Conservation (phyloP, 2,113 vertebrate genomes). For the Pitta sordida region DNA sequence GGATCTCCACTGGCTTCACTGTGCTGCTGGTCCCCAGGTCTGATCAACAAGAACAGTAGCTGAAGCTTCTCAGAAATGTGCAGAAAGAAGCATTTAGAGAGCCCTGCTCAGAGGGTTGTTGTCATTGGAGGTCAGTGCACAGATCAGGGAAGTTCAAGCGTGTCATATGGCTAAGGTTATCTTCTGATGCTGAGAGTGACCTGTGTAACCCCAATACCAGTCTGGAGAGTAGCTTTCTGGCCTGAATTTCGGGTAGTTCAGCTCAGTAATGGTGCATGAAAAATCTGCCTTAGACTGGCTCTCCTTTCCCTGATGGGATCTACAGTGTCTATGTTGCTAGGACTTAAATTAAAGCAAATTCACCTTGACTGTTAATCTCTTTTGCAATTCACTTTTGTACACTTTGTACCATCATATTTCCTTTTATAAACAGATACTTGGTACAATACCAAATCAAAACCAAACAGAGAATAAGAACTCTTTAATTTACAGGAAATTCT, state of each 20-base stretch:
- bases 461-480: conserved; percentile 34
- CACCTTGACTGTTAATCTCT: neutral
- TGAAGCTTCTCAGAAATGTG: neutral
- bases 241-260: neutral
- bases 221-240: neutral
- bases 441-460: conserved; percentile 41
- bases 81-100: neutral
- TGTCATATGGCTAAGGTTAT: neutral
- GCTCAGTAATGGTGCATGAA: neutral
- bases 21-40: neutral
- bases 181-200: neutral
- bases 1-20: neutral
- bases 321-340: neutral
- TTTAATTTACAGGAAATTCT: conserved; percentile 45
- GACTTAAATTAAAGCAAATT: conserved; percentile 31
- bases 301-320: neutral
- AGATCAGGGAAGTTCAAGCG: neutral
- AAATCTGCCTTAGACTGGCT: neutral
- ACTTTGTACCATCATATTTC: neutral
- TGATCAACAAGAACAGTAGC: neutral
- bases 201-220: neutral
- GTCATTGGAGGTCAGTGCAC: neutral
- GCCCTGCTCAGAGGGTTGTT: neutral
- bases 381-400: conserved; percentile 1
- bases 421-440: conserved; percentile 50